Evolutionary conservation across 2,113 vertebrate genomes (phyloP), one percentile per base, ranked within the genome.

Genomic region (Urocitellus parryii): DNA sequence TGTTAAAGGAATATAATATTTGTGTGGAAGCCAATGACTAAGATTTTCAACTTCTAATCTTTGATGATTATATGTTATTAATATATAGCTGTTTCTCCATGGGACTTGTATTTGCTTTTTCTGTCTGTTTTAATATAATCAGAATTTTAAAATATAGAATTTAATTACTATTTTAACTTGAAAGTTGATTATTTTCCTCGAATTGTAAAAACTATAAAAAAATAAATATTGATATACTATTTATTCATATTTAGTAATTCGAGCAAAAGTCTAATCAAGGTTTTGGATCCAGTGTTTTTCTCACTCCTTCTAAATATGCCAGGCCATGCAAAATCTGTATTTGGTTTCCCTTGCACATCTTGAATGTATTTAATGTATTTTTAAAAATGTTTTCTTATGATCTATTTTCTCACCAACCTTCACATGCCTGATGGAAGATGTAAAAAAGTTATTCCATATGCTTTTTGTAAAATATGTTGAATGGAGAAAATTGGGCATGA

Each of bases 381-480:
- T 90, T 84, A 45, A 17, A 94, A 90, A 70, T 95, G 88, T 97
- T 97, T 95, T 97, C 95, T 97, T 97, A 88, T 92, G 96, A 96
- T 96, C 90, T 96, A 70, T 98, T 97, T 97, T 98, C 95, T 97
- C 96, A 98, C 95, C 95, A 97, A 94, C 37, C 51, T 97, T 90
- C 92, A 94, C 93, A 98, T 95, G 96, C 90, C 34, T 94, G n/a
- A 91, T 90, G 74, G 90, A 88, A 96, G 96, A 96, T 90, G 63
- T 95, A 93, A 96, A 94, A 97, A 96, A 94, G 32, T 45, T 95
- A 63, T 90, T 96, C 92, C 97, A 97, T 97, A 96, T 97, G 97
- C 90, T 97, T 85, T 96, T 42, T 72, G 70, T 97, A 96, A 97
- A 88, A 96, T 82, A 93, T n/a, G 18, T 95, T 82, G 63, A 96